phyloP scores from a whole-genome alignment of 2,888 invertebrate species.

The Drosophila ezoana region DNA sequence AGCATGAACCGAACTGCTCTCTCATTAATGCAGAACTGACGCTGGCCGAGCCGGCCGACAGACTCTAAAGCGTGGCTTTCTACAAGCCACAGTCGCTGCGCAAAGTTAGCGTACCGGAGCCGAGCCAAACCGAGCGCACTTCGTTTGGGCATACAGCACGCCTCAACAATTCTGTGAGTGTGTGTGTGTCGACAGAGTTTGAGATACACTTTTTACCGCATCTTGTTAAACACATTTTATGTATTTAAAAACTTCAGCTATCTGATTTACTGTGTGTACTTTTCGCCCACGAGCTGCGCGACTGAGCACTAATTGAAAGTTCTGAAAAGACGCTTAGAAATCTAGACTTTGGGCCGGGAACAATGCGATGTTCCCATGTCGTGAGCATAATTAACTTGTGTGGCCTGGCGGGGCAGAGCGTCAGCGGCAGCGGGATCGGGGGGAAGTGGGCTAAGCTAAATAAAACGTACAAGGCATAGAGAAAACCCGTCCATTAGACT shows the following conservation, averaged over 20 bases:
- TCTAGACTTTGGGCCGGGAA: slow-evolving; percentile 4
- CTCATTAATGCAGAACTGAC: slow-evolving; percentile 85
- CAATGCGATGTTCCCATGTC: slow-evolving; percentile 53
- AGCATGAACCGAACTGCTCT: slow-evolving; percentile 79
- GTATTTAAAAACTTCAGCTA: slow-evolving; percentile 25
- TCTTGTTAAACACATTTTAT: slow-evolving; percentile 37
- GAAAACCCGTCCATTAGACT: slow-evolving; percentile 30
- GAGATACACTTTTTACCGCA: slow-evolving; percentile 21
- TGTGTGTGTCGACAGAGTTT: slow-evolving; percentile 17
- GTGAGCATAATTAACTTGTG: slow-evolving; percentile 68
- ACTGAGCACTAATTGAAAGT: slow-evolving; percentile 43
- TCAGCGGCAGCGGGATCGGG: no score
- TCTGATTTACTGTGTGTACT: slow-evolving; percentile 4
- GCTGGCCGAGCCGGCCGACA: slow-evolving; percentile 54
- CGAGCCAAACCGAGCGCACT: slow-evolving; percentile 23
- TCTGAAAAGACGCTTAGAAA: slow-evolving; percentile 31
- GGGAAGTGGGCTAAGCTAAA: slow-evolving; percentile 57
- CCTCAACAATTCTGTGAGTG: slow-evolving; percentile 43
- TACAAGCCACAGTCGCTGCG: slow-evolving; percentile 65
- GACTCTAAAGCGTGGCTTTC: slow-evolving; percentile 75
- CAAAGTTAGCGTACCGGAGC: slow-evolving; percentile 56
- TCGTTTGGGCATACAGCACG: slow-evolving; percentile 44
- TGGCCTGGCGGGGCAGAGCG: slow-evolving; percentile 37
- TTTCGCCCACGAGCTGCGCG: slow-evolving; percentile 38
- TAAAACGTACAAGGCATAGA: slow-evolving; percentile 20